Evolutionary conservation across 1,140 invertebrate species (phyloP).

Genomic region (Limonius californicus): DNA sequence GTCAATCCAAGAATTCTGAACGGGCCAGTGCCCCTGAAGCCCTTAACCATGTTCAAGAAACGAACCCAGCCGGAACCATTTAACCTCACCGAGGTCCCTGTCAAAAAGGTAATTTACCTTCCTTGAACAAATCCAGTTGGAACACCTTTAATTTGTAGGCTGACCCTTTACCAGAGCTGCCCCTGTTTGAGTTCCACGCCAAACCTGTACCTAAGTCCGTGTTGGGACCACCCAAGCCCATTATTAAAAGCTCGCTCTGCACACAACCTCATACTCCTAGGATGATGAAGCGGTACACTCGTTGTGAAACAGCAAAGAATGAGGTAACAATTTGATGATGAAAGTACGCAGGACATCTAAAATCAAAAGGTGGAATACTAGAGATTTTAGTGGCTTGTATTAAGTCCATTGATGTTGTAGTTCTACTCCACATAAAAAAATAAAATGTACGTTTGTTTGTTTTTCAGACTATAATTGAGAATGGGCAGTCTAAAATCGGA

Average conservation of each 20-base stretch:
- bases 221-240: constrained; percentile 19
- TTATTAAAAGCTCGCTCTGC: not conserved
- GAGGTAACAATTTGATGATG: too few species aligned
- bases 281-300: not conserved
- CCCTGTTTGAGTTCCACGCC: constrained; percentile 32
- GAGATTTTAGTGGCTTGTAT: too few species aligned
- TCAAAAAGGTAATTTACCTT: constrained; percentile 26
- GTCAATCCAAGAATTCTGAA: constrained; percentile 40
- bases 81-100: constrained; percentile 34
- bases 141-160: too few species aligned
- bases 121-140: too few species aligned
- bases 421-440: too few species aligned
- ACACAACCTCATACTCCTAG: not conserved
- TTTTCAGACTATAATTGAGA: too few species aligned
- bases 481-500: too few species aligned
- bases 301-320: not conserved
- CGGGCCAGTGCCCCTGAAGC: constrained; percentile 35
- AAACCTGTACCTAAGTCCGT: constrained; percentile 34
- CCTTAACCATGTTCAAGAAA: constrained; percentile 28
- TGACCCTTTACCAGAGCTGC: constrained; percentile 2
- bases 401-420: too few species aligned
- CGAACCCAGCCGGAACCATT: constrained; percentile 37
- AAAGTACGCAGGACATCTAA: too few species aligned
- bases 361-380: too few species aligned
- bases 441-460: too few species aligned